A percentile compares a stretch with the other conserved stretches of the same genome.
Evolutionary conservation across 2,888 invertebrate species (phyloP).

Genomic region (Mesodorylaimus sp.): DNA sequence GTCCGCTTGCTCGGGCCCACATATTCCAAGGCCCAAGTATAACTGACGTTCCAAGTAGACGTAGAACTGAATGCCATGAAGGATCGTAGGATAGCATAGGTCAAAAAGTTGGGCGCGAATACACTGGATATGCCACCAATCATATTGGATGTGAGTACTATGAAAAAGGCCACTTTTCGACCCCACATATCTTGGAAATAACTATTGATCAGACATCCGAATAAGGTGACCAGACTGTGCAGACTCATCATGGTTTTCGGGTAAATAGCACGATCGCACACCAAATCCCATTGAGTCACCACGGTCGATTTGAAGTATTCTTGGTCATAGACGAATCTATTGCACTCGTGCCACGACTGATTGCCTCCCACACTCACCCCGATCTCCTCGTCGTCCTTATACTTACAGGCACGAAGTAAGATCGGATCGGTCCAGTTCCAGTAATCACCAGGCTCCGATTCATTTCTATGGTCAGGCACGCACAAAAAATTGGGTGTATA

Average conservation of each 20-base stretch:
- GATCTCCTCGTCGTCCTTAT: no score
- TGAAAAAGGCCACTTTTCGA: not conserved
- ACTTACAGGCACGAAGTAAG: no score
- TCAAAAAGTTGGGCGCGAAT: not conserved
- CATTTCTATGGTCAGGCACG: no score
- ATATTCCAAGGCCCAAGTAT: slow-evolving; percentile 4
- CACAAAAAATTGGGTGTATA: not conserved
- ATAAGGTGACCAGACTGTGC: not conserved
- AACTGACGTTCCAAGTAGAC: not conserved
- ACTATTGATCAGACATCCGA: not conserved
- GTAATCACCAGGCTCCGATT: no score
- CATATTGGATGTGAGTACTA: not conserved
- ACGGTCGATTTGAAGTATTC: not conserved
- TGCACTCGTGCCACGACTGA: no score
- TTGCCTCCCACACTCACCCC: no score
- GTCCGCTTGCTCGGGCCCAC: not conserved
- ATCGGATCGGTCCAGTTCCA: no score
- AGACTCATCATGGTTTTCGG: not conserved
- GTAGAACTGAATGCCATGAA: not conserved
- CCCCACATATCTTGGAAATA: not conserved
- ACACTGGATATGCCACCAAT: not conserved
- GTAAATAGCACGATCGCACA: not conserved
- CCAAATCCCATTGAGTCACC: not conserved
- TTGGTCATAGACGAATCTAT: not conserved
- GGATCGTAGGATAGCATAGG: not conserved